Evolutionary conservation across 2,888 invertebrate genomes (phyloP).

Genomic region (Dasypogon diadema): DNA sequence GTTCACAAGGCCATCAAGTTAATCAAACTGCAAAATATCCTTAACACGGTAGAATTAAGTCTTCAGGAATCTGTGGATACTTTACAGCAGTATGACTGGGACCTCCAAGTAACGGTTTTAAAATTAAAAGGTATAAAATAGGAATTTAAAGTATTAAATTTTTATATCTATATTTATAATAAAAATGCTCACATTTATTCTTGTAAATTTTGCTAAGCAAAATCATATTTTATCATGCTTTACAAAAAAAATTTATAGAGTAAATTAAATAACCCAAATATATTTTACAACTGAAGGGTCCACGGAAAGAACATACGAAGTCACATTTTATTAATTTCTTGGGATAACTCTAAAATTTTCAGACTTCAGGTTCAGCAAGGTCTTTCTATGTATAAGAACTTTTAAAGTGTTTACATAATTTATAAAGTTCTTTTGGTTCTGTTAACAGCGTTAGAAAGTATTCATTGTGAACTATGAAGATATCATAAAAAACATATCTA

Average conservation of each 20-base stretch:
- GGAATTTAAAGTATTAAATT: slow-evolving; percentile 39
- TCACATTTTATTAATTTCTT: too few relatives aligned
- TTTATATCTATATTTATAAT: slow-evolving; percentile 2
- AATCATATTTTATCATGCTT: slow-evolving; percentile 23
- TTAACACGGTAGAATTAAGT: slow-evolving; percentile 61
- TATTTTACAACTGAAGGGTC: too few relatives aligned
- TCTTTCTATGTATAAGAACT: too few relatives aligned
- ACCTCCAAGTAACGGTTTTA: slow-evolving; percentile 66
- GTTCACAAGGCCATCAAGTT: slow-evolving; percentile 88
- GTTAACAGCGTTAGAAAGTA: too few relatives aligned
- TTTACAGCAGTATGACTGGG: slow-evolving; percentile 67
- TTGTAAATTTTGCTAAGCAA: slow-evolving; percentile 31
- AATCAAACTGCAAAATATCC: slow-evolving; percentile 67
- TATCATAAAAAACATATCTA: background rate
- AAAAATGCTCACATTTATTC: slow-evolving; percentile 4
- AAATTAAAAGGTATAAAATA: slow-evolving; percentile 61
- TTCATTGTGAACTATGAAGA: too few relatives aligned
- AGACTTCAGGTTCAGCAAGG: too few relatives aligned
- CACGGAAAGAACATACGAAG: too few relatives aligned
- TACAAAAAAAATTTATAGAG: too few relatives aligned
- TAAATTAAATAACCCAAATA: too few relatives aligned
- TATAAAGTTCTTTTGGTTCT: too few relatives aligned
- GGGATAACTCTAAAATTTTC: too few relatives aligned
- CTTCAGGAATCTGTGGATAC: slow-evolving; percentile 64
- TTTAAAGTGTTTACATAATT: too few relatives aligned